A percentile compares a stretch with the other conserved stretches of the same genome.
These are phyloP conservation scores for Cynocephalus volans DNA, from an alignment of 2,113 vertebrate genomes.

Conservation along the genomic window DNA sequence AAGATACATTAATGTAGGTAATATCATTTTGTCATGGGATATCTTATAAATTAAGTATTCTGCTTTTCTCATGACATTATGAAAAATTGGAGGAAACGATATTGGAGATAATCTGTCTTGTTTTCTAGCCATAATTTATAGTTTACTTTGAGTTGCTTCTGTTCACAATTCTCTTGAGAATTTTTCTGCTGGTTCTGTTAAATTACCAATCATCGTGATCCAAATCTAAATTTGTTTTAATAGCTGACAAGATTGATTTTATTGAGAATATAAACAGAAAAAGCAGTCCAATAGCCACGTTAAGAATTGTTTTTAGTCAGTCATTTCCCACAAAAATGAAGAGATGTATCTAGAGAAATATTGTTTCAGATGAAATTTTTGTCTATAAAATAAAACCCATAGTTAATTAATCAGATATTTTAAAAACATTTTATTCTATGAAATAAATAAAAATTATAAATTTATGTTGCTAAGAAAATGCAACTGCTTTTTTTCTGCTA, in stretches of 20 bases:
- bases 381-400: neutral
- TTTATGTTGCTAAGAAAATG: neutral
- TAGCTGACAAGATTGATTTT: neutral
- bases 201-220: neutral
- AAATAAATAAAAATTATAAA: neutral
- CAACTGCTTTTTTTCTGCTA: neutral
- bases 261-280: neutral
- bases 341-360: neutral
- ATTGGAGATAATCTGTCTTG: neutral
- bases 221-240: slow-evolving; percentile 11
- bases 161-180: neutral
- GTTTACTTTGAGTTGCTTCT: neutral
- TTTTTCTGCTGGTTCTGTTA: neutral
- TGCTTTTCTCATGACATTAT: neutral
- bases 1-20: neutral
- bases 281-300: neutral
- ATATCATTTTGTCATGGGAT: neutral
- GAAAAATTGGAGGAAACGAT: neutral
- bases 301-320: neutral
- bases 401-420: neutral
- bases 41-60: neutral
- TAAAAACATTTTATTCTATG: neutral
- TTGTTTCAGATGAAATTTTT: neutral
- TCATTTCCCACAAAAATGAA: accelerated
- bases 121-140: neutral